Evolutionary conservation across 2,113 vertebrate genomes (phyloP), one percentile per base, ranked within the genome.

Genomic region (Nycticorax nycticorax): DNA sequence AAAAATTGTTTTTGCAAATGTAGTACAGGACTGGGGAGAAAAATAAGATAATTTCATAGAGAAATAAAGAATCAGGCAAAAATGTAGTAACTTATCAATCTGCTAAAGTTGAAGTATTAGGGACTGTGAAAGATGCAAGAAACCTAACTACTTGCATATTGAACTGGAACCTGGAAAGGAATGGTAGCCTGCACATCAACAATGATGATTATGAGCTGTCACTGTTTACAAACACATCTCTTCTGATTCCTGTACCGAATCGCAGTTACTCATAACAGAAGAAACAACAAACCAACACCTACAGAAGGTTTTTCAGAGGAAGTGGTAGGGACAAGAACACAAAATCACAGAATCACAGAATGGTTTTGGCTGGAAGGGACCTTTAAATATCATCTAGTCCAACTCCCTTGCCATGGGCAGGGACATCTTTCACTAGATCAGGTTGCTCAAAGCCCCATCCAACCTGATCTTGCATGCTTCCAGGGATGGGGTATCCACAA

Each of bases 401-500:
- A 83, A 3, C 0, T 2, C 3, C 4, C 7, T 15, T n/a, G 12
- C 13, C 12, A 24, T 7, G 16, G 24, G 22, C 12, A 74, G 24
- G 47, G 26, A 20, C 24, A 82, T 3, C 27, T 63, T 30, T 27
- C 47, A 71, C 23, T 4, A 69, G 33, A 33, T 2, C 6, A 74
- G 30, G 10, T 20, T 74, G 26, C 39, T 85, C 52, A 27, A 78
- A 30, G 5, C 5, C 45, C 21, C 10, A 12, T 68, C 10, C 43
- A 80, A 14, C 35, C 30, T 32, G 27, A 5, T 9, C 11, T 53
- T 43, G 62, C 63, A 79, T 22, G 28, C 14, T 76, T 14, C 6
- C 26, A 60, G 8, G 4, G 11, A 67, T 14, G 26, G 59, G 24
- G 12, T 30, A 69, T 3, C 23, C 35, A 48, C 6, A 69, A 0